A percentile compares a stretch with the other conserved stretches of the same genome.
Evolutionary conservation across 2,888 invertebrate species (phyloP).

Genomic region (Plemyria rubiginata): DNA sequence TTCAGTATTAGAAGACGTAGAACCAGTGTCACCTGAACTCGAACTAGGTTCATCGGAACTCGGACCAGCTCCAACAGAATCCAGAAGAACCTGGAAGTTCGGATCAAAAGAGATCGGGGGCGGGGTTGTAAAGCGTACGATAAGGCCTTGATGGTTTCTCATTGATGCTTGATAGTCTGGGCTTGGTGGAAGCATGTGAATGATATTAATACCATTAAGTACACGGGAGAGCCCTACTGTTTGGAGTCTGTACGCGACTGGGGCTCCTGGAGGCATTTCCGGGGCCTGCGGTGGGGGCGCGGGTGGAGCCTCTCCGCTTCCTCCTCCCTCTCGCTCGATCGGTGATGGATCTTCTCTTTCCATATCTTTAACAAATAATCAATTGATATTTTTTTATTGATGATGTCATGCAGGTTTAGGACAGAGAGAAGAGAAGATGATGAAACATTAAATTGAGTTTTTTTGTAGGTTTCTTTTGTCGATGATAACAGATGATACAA

Average conservation of each 20-base stretch:
- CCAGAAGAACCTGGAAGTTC: not conserved
- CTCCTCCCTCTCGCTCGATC: not conserved
- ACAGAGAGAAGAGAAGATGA: too few relatives aligned
- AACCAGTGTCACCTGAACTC: not conserved
- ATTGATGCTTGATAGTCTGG: too few relatives aligned
- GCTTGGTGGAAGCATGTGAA: too few relatives aligned
- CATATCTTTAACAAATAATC: too few relatives aligned
- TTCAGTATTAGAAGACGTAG: not conserved
- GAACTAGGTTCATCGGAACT: not conserved
- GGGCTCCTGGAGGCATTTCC: not conserved
- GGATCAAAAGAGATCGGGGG: not conserved
- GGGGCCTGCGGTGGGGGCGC: not conserved
- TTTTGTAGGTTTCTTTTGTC: too few relatives aligned
- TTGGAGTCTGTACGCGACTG: not conserved
- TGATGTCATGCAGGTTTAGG: too few relatives aligned
- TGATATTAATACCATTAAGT: not conserved
- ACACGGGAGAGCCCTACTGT: not conserved
- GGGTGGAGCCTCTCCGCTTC: not conserved
- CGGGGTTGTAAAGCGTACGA: not conserved
- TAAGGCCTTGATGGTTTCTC: not conserved
- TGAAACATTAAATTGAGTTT: too few relatives aligned
- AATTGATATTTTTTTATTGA: too few relatives aligned
- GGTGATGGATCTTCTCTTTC: too few relatives aligned
- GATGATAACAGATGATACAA: too few relatives aligned
- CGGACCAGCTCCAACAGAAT: not conserved